Evolutionary conservation across 2,888 invertebrate genomes (phyloP).

Genomic region (Cataglyphis rosenhaueri): DNA sequence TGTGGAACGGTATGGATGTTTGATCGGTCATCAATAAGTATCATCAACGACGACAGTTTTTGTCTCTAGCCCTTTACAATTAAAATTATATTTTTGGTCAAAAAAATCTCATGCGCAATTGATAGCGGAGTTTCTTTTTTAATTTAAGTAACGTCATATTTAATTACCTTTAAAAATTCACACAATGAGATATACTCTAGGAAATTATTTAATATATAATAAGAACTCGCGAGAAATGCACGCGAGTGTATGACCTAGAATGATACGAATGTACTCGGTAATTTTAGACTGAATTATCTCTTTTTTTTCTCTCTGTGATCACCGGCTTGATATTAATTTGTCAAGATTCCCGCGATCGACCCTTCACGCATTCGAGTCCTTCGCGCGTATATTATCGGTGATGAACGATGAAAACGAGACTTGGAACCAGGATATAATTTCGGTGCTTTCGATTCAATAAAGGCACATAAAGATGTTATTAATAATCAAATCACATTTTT

Average conservation of each 20-base stretch:
- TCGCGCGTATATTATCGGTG: constrained; percentile 13
- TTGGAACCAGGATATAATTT: constrained; percentile 17
- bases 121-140: neutral
- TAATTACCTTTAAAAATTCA: constrained; percentile 3
- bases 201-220: constrained; percentile 19
- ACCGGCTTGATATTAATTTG: constrained; percentile 33
- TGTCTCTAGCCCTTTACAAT: constrained; percentile 29
- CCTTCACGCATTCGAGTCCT: neutral
- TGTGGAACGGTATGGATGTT: constrained; percentile 78
- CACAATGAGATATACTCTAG: neutral
- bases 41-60: constrained; percentile 7
- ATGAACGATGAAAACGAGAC: constrained; percentile 6
- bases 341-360: constrained; percentile 22
- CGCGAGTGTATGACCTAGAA: neutral
- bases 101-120: neutral
- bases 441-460: neutral
- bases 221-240: neutral
- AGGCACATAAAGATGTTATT: neutral
- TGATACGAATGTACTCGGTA: constrained; percentile 7
- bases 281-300: constrained; percentile 37
- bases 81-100: constrained; percentile 25
- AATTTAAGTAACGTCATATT: neutral
- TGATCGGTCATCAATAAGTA: constrained; percentile 73
- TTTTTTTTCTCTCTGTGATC: constrained; percentile 49
- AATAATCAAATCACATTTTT: neutral